Base-by-base conservation (phyloP, 2,113 vertebrate genomes). In the Cavia aperea region DNA sequence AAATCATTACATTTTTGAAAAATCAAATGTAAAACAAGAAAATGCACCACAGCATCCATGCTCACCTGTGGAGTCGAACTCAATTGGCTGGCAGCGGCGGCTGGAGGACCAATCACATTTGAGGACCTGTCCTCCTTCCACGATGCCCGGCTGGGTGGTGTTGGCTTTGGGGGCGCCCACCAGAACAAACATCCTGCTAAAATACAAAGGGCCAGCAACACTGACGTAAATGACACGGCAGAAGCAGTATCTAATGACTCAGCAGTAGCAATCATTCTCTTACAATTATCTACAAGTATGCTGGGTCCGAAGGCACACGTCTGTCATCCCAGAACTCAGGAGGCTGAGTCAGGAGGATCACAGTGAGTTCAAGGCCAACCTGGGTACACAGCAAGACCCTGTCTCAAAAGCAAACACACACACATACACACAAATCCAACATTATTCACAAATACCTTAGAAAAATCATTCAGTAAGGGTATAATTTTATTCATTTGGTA, bases 161-260 rank as follows among this genome's bases (percentile, higher is more conserved):
- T 99, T 99, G 6, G 99, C 99, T 96, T 99, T 98, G 0, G 99
- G 99, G 26, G 99, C 99, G 29, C 99, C 99, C 33, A 99, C 98
- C 81, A 99, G 97, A 68, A 99, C 97, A 65, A 98, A 98, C 1
- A 98, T 97, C 94, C 99, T 99, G 97, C 54, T 94, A 77, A 77
- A 81, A 95, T 79, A 96, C 70, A 62, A 94, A 92, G 16, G 39
- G 1, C 54, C 36, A 91, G 58, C 1, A 72, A 91, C 15, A 86
- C 49, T 88, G 56, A 56, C 16, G 88, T 75, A 79, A 82, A 85
- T 49, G 36, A 87, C 77, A 39, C 58, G 78, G 23, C 4, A 54
- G 18, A 89, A 89, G 21, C 10, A 82, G 10, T 60, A 78, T 29
- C 49, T 62, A 33, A 58, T 39, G 31, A 75, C n/a, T 85, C 33